Evolutionary conservation across 2,797 vertebrate genomes (phyloP).

Genomic region (Heliangelus exortis): DNA sequence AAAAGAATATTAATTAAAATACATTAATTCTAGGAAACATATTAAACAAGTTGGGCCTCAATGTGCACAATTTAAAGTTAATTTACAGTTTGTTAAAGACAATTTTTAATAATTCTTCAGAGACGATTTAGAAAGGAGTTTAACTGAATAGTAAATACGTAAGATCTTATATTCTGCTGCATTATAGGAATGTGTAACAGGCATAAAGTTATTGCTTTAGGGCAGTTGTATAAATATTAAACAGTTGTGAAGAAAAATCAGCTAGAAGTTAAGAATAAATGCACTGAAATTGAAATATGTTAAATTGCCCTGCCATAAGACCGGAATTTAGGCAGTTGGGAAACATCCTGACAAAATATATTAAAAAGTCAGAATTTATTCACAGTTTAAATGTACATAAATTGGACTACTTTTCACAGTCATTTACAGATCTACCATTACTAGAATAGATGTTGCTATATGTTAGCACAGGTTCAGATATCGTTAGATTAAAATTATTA

Average conservation of each 20-base stretch:
- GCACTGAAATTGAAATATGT: background rate
- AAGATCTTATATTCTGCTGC: background rate
- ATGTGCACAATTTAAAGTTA: background rate
- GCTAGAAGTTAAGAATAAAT: background rate
- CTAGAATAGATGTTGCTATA: background rate
- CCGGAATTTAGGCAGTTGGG: background rate
- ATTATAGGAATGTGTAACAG: background rate
- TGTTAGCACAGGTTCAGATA: background rate
- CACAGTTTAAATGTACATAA: background rate
- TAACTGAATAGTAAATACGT: background rate
- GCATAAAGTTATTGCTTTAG: background rate
- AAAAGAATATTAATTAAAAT: background rate
- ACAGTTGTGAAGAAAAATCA: background rate
- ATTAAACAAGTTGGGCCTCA: background rate
- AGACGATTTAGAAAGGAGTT: background rate
- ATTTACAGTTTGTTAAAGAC: background rate
- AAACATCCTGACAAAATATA: background rate
- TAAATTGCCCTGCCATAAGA: background rate
- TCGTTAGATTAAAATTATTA: background rate
- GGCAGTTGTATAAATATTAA: background rate
- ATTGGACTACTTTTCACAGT: background rate
- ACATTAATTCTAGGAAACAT: background rate
- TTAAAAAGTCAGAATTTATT: background rate
- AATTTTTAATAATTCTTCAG: background rate
- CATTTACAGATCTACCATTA: background rate